A percentile compares a stretch with the other conserved stretches of the same genome.
These are phyloP conservation scores for Trichonephila clavata DNA, from an alignment of 1,140 invertebrate species.

Conservation along the genomic window DNA sequence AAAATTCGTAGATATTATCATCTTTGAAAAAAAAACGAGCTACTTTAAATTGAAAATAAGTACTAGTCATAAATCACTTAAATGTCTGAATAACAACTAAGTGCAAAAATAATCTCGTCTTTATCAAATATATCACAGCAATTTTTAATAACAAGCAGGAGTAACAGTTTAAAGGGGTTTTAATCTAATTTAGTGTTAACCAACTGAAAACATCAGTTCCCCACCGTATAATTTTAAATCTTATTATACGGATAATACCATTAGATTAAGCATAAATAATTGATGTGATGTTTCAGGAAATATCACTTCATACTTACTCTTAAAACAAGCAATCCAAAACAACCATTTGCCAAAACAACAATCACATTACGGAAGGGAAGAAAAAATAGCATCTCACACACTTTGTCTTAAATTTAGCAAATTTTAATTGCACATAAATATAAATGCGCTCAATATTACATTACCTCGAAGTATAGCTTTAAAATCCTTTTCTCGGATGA, in stretches of 20 bases:
- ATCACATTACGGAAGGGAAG: background rate
- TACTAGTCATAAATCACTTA: too few species aligned
- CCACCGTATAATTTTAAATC: background rate
- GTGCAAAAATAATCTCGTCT: too few species aligned
- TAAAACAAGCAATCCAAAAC: background rate
- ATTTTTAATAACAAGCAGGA: too few species aligned
- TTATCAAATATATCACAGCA: too few species aligned
- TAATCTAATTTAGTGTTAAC: too few species aligned
- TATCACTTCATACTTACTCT: background rate
- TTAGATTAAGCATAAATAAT: background rate
- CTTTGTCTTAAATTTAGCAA: background rate
- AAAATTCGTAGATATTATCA: too few species aligned
- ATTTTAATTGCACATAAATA: constrained; percentile 39
- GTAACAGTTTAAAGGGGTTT: too few species aligned
- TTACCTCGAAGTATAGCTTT: background rate
- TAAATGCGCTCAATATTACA: background rate
- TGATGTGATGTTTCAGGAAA: background rate
- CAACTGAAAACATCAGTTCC: too few species aligned
- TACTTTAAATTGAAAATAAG: too few species aligned
- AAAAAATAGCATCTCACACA: background rate
- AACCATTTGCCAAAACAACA: background rate
- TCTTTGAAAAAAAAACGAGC: too few species aligned
- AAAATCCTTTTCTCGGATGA: constrained; percentile 17
- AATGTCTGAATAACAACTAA: too few species aligned
- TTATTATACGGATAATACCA: background rate